Evolutionary conservation across 2,113 vertebrate genomes (phyloP).

Genomic region (Grus americana): DNA sequence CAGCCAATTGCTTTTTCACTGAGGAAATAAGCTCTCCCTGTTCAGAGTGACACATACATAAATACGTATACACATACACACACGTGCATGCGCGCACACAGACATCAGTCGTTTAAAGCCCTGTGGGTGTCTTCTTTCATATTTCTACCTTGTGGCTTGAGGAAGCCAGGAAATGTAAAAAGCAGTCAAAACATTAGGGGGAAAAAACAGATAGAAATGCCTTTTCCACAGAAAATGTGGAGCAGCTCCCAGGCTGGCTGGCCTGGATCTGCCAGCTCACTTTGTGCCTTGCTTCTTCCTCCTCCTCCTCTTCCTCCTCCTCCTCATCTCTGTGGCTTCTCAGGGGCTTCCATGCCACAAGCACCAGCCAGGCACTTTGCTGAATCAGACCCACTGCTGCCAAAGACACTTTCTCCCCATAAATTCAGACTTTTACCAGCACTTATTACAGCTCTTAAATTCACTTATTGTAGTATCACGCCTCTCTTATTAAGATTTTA

Average conservation of each 20-base stretch:
- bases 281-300: background rate
- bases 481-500: conserved; percentile 10
- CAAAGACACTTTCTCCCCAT: background rate
- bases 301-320: background rate
- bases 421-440: background rate
- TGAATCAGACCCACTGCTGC: background rate
- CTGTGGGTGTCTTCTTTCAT: conserved; percentile 49
- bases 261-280: background rate
- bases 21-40: conserved; percentile 41
- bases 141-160: conserved; percentile 19
- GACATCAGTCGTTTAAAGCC: background rate
- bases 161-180: conserved; percentile 60
- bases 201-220: background rate
- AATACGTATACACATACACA: background rate
- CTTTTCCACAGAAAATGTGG: background rate
- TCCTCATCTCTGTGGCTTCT: background rate
- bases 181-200: background rate
- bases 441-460: background rate
- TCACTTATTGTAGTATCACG: background rate
- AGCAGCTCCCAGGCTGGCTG: background rate
- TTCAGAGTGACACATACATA: background rate
- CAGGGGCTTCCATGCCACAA: background rate
- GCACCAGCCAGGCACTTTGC: background rate
- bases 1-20: conserved; percentile 8
- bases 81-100: background rate